These are phyloP conservation scores for Pipra filicauda DNA, from an alignment of 2,113 vertebrate genomes.

Conservation along the genomic window DNA sequence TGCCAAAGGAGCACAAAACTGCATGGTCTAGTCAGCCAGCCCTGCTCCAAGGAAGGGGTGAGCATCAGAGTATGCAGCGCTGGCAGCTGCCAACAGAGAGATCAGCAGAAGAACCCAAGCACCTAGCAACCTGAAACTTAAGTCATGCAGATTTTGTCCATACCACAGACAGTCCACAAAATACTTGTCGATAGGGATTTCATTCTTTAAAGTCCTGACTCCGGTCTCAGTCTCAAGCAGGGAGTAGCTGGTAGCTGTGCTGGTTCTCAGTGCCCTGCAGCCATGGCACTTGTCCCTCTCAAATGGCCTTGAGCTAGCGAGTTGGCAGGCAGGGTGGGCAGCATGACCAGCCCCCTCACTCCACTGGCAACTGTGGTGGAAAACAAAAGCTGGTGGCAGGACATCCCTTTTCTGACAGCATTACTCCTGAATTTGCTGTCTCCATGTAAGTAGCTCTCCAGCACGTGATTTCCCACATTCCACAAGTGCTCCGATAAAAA, in stretches of 20 bases:
- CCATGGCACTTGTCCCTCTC: not conserved
- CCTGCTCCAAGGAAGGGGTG: not conserved
- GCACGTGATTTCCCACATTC: not conserved
- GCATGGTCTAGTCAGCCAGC: rapidly evolving
- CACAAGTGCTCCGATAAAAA: not conserved
- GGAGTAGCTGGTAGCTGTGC: not conserved
- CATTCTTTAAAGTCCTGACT: not conserved
- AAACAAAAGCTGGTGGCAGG: not conserved
- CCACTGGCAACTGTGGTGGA: not conserved
- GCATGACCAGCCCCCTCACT: rapidly evolving
- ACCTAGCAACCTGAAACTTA: not conserved
- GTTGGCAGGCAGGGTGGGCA: not conserved
- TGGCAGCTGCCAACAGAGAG: not conserved
- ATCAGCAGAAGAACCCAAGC: not conserved
- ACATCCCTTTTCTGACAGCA: not conserved
- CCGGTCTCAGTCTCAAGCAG: not conserved
- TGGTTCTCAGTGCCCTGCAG: not conserved
- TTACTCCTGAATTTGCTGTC: not conserved
- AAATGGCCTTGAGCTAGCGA: not conserved
- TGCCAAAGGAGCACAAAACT: not conserved
- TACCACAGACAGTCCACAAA: not conserved
- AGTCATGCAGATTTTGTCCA: not conserved
- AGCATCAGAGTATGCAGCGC: not conserved
- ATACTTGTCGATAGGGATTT: not conserved
- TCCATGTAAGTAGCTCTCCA: not conserved